Evolutionary conservation across 2,113 vertebrate species (phyloP), one percentile per base, ranked within the genome.

Genomic region (Phasianus colchicus): DNA sequence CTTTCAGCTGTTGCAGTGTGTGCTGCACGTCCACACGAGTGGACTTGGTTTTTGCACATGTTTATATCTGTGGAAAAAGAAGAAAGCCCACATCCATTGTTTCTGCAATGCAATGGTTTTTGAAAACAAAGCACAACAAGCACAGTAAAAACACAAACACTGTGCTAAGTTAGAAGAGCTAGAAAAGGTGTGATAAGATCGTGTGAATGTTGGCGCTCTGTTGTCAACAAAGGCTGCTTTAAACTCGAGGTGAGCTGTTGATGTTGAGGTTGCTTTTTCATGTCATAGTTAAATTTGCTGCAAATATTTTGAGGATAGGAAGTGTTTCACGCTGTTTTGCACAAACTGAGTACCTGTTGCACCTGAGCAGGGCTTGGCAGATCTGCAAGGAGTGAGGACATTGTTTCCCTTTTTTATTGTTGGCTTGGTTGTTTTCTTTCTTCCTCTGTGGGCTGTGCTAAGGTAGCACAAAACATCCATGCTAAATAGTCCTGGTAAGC

Each of bases 381-480:
- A 11, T 30, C 24, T 12, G 17, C n/a, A 55, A 55, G n/a, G 15
- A 18, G 72, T 86, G 48, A 80, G 38, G 13, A 36, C 58, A 6
- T 13, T 48, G 25, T 67, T 79, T 70, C 55, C 5, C 20, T 8
- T 91, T 95, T 89, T 75, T 74, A 16, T 77, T 90, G n/a, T 42
- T 79, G 54, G 69, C 74, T 90, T 86, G 45, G 27, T 88, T 48
- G 57, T 34, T 88, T 61, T 14, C 65, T 80, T 80, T 96, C 58
- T 83, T 70, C 54, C 84, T 92, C 69, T 83, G 75, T 85, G 90
- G 38, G 43, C n/a, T 89, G 66, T 66, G 74, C 67, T 57, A 55
- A 74, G 32, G 70, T 87, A 63, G 25, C 55, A 60, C 40, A 38
- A 27, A 48, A 55, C n/a, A 17, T 20, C 61, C 32, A 36, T 83